Percentiles rank a stretch among this genome's conserved stretches.
phyloP scores from a whole-genome alignment of 2,797 vertebrate genomes.

The Enteromius fasciolatus region DNA sequence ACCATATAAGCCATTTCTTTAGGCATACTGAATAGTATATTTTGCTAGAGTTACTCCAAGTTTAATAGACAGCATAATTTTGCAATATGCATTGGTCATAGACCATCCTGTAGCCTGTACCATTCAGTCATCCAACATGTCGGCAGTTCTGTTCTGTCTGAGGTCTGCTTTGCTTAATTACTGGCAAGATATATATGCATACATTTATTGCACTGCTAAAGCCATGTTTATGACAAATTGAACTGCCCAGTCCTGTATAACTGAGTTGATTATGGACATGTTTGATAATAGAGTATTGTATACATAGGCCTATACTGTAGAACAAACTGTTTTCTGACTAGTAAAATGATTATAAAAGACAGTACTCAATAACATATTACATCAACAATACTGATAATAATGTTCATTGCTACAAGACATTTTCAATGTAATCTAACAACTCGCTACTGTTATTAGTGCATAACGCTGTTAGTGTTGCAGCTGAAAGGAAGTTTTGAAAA shows the following conservation, averaged over 20 bases:
- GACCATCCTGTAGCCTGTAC: constrained; percentile 2
- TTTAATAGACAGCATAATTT: neutral
- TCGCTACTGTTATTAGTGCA: neutral
- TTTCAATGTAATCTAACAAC: constrained; percentile 15
- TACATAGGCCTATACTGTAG: constrained; percentile 26
- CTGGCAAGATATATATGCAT: constrained; percentile 11
- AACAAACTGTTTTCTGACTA: constrained; percentile 21
- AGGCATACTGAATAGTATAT: constrained; percentile 2
- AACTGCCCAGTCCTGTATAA: neutral
- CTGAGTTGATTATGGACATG: constrained; percentile 4
- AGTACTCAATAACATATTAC: constrained; percentile 9
- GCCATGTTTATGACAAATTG: constrained; percentile 10
- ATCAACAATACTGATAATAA: constrained; percentile 3
- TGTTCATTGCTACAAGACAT: constrained; percentile 16
- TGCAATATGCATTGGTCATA: neutral
- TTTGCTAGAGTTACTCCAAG: neutral
- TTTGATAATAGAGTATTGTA: constrained; percentile 6
- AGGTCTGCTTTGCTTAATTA: constrained; percentile 6
- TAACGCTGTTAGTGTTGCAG: constrained; percentile 13
- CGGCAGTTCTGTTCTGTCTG: neutral
- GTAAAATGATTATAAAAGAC: constrained; percentile 15
- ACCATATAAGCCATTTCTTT: constrained; percentile 17
- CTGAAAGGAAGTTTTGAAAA: constrained; percentile 10
- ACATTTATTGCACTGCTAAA: constrained; percentile 30
- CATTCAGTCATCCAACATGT: neutral